These are phyloP conservation scores for Macrosoma leucophasiata DNA, from an alignment of 2,888 invertebrate species.

Conservation along the genomic window DNA sequence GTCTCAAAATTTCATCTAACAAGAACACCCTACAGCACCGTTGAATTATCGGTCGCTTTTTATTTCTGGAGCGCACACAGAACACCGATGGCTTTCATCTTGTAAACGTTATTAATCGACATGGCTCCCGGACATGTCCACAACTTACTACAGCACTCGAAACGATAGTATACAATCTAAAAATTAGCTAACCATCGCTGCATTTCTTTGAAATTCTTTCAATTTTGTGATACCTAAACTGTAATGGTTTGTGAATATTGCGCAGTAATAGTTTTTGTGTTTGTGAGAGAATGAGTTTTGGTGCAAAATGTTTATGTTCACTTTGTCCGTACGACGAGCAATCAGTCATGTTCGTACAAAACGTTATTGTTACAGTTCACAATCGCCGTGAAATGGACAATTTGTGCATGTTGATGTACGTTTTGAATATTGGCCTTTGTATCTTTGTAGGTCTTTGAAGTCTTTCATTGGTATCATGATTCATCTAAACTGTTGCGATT, in stretches of 20 bases:
- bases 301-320: constrained; percentile 57
- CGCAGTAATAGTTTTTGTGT: constrained; percentile 1
- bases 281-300: constrained; percentile 14
- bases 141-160: constrained; percentile 32
- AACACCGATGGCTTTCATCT: constrained; percentile 69
- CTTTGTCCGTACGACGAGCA: constrained; percentile 59
- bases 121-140: constrained; percentile 57
- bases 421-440: too few relatives aligned
- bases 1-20: too few relatives aligned
- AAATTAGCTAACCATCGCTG: constrained; percentile 16
- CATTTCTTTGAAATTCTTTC: neutral
- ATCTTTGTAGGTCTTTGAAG: too few relatives aligned
- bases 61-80: constrained; percentile 69
- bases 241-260: too few relatives aligned
- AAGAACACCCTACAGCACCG: constrained; percentile 45
- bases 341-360: constrained; percentile 68
- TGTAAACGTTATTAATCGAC: constrained; percentile 74
- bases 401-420: too few relatives aligned
- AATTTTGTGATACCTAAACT: too few relatives aligned
- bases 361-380: constrained; percentile 52
- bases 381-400: too few relatives aligned
- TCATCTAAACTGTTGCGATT: too few relatives aligned
- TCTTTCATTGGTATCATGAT: too few relatives aligned
- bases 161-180: constrained; percentile 4
- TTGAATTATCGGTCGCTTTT: constrained; percentile 65